Conservation (phyloP, 2,113 vertebrate species). For the Cercocebus atys region DNA sequence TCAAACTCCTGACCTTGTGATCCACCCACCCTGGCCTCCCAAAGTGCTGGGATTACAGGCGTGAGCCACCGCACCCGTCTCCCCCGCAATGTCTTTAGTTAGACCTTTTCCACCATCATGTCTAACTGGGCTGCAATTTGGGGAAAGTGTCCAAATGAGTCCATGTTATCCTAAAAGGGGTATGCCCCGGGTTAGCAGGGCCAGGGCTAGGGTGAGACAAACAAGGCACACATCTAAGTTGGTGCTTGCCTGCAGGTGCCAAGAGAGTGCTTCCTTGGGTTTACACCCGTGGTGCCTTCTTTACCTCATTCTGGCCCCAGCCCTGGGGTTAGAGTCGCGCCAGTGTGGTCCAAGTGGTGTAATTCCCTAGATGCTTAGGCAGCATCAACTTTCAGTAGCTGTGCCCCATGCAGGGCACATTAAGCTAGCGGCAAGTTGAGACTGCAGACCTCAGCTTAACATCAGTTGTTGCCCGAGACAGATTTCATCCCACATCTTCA, state of each 20-base stretch:
- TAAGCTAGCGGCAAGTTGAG: not conserved
- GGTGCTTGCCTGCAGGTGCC: not conserved
- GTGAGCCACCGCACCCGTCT: no score
- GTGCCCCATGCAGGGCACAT: not conserved
- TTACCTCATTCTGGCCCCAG: not conserved
- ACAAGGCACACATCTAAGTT: rapidly evolving
- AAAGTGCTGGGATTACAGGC: no score
- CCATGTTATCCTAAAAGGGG: not conserved
- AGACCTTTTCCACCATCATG: not conserved
- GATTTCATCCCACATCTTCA: not conserved
- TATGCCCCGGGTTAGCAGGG: not conserved
- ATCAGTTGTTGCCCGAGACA: not conserved
- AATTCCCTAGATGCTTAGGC: rapidly evolving
- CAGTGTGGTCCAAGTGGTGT: not conserved
- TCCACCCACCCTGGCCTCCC: no score
- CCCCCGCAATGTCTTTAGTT: not conserved
- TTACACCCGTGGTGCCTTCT: not conserved
- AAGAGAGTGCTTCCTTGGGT: not conserved
- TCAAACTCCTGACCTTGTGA: no score
- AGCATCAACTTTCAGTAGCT: not conserved
- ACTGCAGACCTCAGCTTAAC: not conserved
- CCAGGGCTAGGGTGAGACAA: not conserved
- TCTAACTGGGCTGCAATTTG: not conserved
- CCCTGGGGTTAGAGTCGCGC: not conserved
- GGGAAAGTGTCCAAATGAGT: not conserved